phyloP scores from a whole-genome alignment of 2,888 invertebrate species.

The Spatulosminthurus flaviceps region DNA sequence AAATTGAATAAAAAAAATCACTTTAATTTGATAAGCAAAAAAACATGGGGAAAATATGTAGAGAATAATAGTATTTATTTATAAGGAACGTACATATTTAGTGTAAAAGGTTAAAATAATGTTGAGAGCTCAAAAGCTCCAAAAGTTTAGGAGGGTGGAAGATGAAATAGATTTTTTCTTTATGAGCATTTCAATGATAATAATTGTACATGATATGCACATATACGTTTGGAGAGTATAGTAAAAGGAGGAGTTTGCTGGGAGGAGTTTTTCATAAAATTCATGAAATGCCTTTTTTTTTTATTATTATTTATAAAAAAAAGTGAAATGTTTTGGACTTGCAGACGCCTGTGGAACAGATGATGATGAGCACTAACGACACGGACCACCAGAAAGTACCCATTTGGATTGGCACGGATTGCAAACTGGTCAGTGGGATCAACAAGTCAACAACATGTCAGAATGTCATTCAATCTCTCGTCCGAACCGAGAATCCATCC shows the following conservation, averaged over 20 bases:
- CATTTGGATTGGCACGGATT: conserved; percentile 59
- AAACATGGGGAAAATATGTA: too few species aligned
- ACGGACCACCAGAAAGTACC: conserved; percentile 57
- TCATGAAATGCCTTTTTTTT: not conserved
- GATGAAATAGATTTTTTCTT: conserved; percentile 5
- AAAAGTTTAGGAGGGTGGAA: not conserved
- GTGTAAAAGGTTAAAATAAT: conserved; percentile 1
- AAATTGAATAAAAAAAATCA: too few species aligned
- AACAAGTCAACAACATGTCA: conserved; percentile 60
- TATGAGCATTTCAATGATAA: too few species aligned
- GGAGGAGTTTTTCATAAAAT: not conserved
- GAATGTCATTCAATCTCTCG: conserved; percentile 57
- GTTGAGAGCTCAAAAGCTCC: not conserved
- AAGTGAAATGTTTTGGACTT: conserved; percentile 9
- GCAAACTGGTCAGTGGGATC: conserved; percentile 60
- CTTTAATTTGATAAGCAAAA: too few species aligned
- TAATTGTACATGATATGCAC: too few species aligned
- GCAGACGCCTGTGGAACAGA: conserved; percentile 24
- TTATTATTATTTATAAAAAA: too few species aligned
- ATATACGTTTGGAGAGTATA: too few species aligned
- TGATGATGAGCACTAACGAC: conserved; percentile 46
- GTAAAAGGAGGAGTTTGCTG: too few species aligned
- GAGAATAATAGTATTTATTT: too few species aligned
- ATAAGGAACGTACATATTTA: too few species aligned
- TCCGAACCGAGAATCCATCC: conserved; percentile 53